Evolutionary conservation across 2,888 invertebrate genomes (phyloP).

Genomic region (Brachylomia viminalis): DNA sequence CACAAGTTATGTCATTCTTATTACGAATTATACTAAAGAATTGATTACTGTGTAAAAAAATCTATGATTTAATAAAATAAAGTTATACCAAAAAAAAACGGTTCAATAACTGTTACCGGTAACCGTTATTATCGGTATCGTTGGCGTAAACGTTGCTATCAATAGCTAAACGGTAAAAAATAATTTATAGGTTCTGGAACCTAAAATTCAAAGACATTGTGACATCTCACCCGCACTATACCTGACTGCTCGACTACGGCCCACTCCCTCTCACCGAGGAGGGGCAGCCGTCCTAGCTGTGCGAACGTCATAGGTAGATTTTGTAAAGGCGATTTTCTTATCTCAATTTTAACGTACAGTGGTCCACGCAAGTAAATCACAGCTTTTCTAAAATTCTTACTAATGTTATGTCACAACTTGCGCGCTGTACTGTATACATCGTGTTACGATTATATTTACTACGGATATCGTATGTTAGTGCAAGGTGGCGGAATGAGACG

Average conservation of each 20-base stretch:
- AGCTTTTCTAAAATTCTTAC: neutral
- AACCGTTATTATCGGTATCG: neutral
- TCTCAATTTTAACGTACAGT: conserved; percentile 3
- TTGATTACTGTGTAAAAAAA: neutral
- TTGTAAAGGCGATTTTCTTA: neutral
- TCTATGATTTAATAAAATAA: neutral
- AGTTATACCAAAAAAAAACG: neutral
- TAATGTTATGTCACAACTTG: conserved; percentile 30
- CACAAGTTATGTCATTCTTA: conserved; percentile 29
- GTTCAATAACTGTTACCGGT: conserved; percentile 5
- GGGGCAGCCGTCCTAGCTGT: no score
- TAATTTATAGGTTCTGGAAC: no score
- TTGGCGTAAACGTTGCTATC: conserved; percentile 82
- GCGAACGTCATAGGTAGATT: neutral
- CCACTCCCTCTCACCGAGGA: neutral
- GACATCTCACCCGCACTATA: neutral
- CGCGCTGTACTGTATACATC: conserved; percentile 11
- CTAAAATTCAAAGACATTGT: neutral
- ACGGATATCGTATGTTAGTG: conserved; percentile 39
- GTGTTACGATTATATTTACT: conserved; percentile 14
- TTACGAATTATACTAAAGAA: neutral
- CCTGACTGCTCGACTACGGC: neutral
- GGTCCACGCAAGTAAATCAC: neutral
- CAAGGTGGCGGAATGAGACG: neutral
- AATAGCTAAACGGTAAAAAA: conserved; percentile 68